phyloP scores from a whole-genome alignment of 2,113 vertebrate genomes.

The Narcine bancroftii region DNA sequence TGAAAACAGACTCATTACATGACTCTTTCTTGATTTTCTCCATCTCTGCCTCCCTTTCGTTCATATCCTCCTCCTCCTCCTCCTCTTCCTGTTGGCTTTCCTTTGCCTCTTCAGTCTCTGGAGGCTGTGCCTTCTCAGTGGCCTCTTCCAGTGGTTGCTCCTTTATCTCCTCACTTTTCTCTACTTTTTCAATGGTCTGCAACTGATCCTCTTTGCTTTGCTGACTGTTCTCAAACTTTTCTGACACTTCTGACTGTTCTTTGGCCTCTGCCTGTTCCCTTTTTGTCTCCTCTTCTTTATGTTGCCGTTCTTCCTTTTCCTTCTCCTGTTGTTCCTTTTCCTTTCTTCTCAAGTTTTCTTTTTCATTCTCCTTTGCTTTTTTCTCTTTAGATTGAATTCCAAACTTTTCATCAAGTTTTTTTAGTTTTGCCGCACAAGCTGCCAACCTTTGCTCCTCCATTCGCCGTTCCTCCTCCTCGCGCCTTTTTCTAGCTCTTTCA shows the following conservation, averaged over 20 bases:
- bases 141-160: neutral
- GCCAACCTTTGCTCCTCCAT: constrained; percentile 96
- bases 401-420: constrained; percentile 90
- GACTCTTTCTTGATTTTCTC: neutral
- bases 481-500: constrained; percentile 81
- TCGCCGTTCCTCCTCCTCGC: constrained; percentile 89
- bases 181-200: neutral
- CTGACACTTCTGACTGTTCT: constrained; percentile 31
- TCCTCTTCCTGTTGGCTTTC: constrained; percentile 46
- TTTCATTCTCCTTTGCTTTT: constrained; percentile 11
- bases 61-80: constrained; percentile 49
- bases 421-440: constrained; percentile 92
- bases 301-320: neutral
- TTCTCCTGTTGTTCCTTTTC: neutral
- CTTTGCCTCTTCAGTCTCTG: constrained; percentile 40
- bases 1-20: neutral
- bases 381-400: constrained; percentile 44
- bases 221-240: no score
- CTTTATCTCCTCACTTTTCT: neutral
- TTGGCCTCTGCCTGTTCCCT: constrained; percentile 52
- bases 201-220: neutral
- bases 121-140: neutral
- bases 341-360: neutral
- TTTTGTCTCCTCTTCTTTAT: neutral
- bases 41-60: neutral